phyloP scores from a whole-genome alignment of 2,113 vertebrate species.

The Carassius gibelio region DNA sequence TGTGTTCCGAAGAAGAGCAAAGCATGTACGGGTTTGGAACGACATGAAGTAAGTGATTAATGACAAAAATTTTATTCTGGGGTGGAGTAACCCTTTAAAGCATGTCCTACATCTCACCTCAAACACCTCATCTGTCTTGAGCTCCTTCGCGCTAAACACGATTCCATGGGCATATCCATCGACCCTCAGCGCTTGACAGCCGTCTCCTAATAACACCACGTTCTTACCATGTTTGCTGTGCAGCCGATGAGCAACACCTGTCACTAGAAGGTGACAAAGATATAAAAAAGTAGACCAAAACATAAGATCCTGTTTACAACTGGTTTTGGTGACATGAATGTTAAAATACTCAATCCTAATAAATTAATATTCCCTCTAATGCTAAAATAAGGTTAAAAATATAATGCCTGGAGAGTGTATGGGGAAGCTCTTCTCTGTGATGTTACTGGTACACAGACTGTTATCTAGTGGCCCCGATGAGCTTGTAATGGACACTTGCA shows the following conservation, averaged over 20 bases:
- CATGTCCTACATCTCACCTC: conserved; percentile 75
- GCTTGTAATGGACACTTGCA: conserved; percentile 90
- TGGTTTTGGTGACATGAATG: background rate
- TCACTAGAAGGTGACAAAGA: conserved; percentile 68
- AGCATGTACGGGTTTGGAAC: too few relatives aligned
- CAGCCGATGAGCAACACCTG: conserved; percentile 86
- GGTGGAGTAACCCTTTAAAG: too few relatives aligned
- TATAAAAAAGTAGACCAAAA: too few relatives aligned
- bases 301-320: background rate
- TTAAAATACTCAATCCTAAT: too few relatives aligned
- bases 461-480: conserved; percentile 89
- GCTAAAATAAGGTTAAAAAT: background rate
- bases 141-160: conserved; percentile 87
- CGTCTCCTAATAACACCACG: conserved; percentile 83
- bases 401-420: conserved; percentile 85
- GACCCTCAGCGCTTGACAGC: conserved; percentile 81
- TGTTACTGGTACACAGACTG: conserved; percentile 87
- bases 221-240: conserved; percentile 88
- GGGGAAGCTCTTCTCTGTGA: conserved; percentile 89
- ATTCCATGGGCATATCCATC: conserved; percentile 85
- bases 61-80: too few relatives aligned
- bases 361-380: background rate
- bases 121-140: conserved; percentile 85
- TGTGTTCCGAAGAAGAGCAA: too few relatives aligned
- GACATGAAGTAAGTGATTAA: too few relatives aligned